Evolutionary conservation across 2,797 vertebrate genomes (phyloP).

Genomic region (Cuniculus paca): DNA sequence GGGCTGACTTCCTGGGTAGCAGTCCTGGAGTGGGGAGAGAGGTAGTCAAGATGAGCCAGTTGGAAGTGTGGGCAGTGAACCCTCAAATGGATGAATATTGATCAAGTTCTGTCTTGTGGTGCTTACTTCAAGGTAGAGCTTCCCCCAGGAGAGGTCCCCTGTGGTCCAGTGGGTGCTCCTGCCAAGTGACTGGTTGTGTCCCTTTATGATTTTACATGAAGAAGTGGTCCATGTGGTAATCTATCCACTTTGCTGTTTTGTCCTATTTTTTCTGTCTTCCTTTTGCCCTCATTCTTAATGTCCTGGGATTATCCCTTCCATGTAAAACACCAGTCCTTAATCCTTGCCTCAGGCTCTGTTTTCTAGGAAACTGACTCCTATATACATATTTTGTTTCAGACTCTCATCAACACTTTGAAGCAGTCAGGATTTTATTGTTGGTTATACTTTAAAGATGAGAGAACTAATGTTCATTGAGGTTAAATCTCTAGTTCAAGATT

Average conservation of each 20-base stretch:
- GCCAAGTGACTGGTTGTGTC: not conserved
- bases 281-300: not conserved
- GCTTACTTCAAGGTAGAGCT: not conserved
- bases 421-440: not conserved
- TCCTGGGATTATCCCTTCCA: not conserved
- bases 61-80: not conserved
- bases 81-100: not conserved
- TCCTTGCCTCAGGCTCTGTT: constrained; percentile 17
- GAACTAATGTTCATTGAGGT: not conserved
- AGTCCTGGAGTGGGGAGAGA: not conserved
- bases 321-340: not conserved
- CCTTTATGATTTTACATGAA: not conserved
- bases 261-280: not conserved
- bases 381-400: not conserved
- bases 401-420: constrained; percentile 20
- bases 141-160: not conserved
- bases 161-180: not conserved
- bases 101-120: not conserved
- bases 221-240: not conserved
- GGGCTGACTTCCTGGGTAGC: not conserved
- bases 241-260: not conserved
- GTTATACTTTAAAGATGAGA: not conserved
- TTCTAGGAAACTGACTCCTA: constrained; percentile 23
- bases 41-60: not conserved
- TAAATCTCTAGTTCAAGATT: not conserved